Base-by-base conservation (phyloP, 2,797 vertebrate genomes). In the Sparidentex hasta region DNA sequence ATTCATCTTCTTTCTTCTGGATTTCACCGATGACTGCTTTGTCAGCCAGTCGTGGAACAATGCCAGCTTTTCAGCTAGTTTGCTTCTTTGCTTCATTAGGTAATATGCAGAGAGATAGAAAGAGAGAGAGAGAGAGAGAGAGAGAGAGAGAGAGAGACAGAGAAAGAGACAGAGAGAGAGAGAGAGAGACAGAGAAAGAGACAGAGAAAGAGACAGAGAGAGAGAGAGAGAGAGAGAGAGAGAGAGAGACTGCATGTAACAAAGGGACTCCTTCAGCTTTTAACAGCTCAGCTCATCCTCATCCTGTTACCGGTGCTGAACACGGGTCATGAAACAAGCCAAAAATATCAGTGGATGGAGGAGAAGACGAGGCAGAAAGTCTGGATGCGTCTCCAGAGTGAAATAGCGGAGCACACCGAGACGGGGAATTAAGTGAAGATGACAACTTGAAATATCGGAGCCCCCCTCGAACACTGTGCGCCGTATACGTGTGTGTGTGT, bases 391-490 rank as follows among this genome's bases (percentile, higher is more conserved):
- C 57, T 46, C 23, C 44, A 56, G 68, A 1, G 3, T 14, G 17
- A 11, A 77, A 65, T 14, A 4, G 44, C 65, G 66, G 59, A 74
- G 74, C 57, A 54, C n/a, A 47, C 33, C 11, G 4, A 72, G 23
- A 74, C 54, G 43, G 48, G 54, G 77, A 70, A 82, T 80, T 65
- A 71, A 75, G 52, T 73, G 44, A 82, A 83, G 64, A 17, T 74
- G 82, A 76, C 82, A 86, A 61, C 55, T 63, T 87, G 67, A 88
- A 90, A 85, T 78, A 84, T 76, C 70, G 77, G 59, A 41, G 9
- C 23, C 46, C 46, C 25, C 47, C 38, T 27, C 3, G 2, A 62
- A 63, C 46, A 55, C 25, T 5, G 18, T 54, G n/a, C 29, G 5
- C 48, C 58, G 14, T 20, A 12, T 38, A 47, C 20, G 27, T 27